Evolutionary conservation across 35 echinoderm and acorn worm species (phyloP).

Genomic region (Ophiothrix spiculata): DNA sequence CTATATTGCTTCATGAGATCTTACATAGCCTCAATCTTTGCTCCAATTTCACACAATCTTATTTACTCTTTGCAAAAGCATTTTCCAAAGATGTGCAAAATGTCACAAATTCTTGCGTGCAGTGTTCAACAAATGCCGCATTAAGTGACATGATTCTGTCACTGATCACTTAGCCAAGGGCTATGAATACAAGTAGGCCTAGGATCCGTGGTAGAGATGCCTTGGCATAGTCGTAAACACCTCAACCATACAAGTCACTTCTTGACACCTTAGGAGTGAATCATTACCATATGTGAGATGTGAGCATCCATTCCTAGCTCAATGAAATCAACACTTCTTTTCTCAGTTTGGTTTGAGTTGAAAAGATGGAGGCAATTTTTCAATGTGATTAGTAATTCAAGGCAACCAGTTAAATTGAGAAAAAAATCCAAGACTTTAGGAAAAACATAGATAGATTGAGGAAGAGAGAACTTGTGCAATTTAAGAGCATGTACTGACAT

Average conservation of each 20-base stretch:
- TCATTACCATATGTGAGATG: neutral
- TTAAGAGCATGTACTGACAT: no score
- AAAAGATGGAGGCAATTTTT: neutral
- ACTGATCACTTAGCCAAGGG: neutral
- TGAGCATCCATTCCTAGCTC: no score
- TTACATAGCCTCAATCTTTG: neutral
- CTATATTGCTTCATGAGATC: neutral
- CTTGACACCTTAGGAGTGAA: neutral
- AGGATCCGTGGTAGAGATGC: neutral
- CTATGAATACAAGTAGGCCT: constrained; percentile 1
- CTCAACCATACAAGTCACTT: neutral
- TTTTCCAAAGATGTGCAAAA: neutral
- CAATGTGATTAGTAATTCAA: neutral
- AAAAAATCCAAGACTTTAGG: neutral
- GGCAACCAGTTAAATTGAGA: neutral
- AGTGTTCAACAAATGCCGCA: neutral
- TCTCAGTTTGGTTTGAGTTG: neutral
- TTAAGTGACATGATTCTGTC: neutral
- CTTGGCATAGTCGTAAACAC: neutral
- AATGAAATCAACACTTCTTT: neutral
- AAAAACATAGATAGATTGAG: neutral
- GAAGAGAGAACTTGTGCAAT: neutral
- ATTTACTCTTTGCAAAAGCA: neutral
- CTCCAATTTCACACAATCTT: neutral
- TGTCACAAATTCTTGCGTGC: neutral